Conservation (phyloP, 2,888 invertebrate genomes). For the Mythimna vitellina region DNA sequence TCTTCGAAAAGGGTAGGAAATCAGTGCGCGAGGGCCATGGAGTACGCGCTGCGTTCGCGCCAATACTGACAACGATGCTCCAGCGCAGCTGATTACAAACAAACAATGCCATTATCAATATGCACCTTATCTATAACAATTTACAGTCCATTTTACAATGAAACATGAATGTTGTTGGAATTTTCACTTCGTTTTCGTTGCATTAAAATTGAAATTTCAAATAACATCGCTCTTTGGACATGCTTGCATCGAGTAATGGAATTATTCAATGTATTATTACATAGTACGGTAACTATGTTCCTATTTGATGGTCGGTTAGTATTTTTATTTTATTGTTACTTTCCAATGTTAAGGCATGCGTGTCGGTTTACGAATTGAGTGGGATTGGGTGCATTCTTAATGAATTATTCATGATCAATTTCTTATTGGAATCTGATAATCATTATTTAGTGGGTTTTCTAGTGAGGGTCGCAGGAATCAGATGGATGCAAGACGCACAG, state of each 20-base stretch:
- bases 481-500: too few relatives aligned
- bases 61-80: conserved; percentile 81
- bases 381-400: conserved; percentile 25
- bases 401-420: background rate
- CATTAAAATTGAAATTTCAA: conserved; percentile 59
- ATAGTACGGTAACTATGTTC: conserved; percentile 13
- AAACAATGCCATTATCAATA: conserved; percentile 58
- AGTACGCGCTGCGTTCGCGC: conserved; percentile 79
- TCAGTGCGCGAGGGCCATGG: conserved; percentile 66
- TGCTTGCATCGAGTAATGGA: conserved; percentile 33
- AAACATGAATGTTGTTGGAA: conserved; percentile 31
- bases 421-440: conserved; percentile 19
- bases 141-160: conserved; percentile 40
- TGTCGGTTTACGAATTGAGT: conserved; percentile 12
- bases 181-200: conserved; percentile 65
- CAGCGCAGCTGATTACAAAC: conserved; percentile 78
- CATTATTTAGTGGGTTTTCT: background rate
- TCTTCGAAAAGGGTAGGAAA: conserved; percentile 68
- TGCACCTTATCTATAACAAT: conserved; percentile 38
- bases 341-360: conserved; percentile 21
- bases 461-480: too few relatives aligned
- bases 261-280: conserved; percentile 47
- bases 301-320: conserved; percentile 5
- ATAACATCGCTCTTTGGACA: conserved; percentile 33
- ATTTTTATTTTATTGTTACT: conserved; percentile 29